phyloP scores from a whole-genome alignment of 2,888 invertebrate species.

The Ethmia dodecea region DNA sequence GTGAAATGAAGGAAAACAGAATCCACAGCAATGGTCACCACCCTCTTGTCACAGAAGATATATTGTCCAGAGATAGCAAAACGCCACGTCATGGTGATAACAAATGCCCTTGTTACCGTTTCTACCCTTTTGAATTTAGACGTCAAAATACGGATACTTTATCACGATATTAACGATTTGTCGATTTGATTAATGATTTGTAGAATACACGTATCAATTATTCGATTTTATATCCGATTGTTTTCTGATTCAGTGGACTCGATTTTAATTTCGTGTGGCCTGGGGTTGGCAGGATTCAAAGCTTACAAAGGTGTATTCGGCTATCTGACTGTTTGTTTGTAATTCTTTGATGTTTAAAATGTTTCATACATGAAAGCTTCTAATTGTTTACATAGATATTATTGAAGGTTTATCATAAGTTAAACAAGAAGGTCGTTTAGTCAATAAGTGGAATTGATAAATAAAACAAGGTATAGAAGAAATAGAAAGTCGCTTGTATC shows the following conservation, averaged over 20 bases:
- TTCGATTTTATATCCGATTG: constrained; percentile 44
- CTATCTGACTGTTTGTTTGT: no score
- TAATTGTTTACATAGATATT: no score
- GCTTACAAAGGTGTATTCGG: background rate
- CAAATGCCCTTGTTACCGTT: constrained; percentile 27
- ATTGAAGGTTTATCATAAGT: no score
- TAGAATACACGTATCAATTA: constrained; percentile 49
- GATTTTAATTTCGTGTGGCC: constrained; percentile 34
- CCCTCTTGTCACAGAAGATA: constrained; percentile 37
- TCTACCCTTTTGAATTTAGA: constrained; percentile 32
- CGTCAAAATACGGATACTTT: constrained; percentile 45
- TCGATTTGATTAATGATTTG: constrained; percentile 45
- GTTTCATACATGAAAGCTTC: no score
- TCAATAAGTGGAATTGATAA: no score
- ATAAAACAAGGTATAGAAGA: no score
- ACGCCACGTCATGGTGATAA: constrained; percentile 37
- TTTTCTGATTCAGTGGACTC: constrained; percentile 35
- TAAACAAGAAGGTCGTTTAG: no score
- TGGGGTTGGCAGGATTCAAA: background rate
- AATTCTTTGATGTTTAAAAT: no score
- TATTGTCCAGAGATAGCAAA: constrained; percentile 37
- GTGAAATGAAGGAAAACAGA: constrained; percentile 64
- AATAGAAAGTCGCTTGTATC: no score
- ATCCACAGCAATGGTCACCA: constrained; percentile 19
- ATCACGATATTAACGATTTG: constrained; percentile 40